Evolutionary conservation across 2,888 invertebrate genomes (phyloP).

Genomic region (Melolontha melolontha): DNA sequence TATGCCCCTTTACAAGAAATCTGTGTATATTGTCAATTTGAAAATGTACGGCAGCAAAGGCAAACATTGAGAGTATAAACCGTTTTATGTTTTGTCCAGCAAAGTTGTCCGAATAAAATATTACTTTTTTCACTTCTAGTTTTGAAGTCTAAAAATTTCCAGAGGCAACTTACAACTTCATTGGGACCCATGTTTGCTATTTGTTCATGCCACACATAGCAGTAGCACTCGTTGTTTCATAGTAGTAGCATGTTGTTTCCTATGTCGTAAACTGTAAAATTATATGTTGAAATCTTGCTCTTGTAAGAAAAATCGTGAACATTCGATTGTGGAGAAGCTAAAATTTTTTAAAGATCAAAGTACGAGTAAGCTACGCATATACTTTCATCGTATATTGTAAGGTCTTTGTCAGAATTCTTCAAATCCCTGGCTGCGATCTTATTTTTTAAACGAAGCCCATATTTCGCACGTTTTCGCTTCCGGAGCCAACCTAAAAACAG

Average conservation of each 20-base stretch:
- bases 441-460: too few relatives aligned
- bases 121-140: constrained; percentile 26
- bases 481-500: too few relatives aligned
- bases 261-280: constrained; percentile 21
- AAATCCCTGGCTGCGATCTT: too few relatives aligned
- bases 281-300: constrained; percentile 9
- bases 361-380: neutral
- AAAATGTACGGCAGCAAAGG: constrained; percentile 8
- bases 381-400: constrained; percentile 6
- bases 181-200: too few relatives aligned
- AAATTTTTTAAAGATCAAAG: constrained; percentile 1
- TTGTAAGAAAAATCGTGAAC: constrained; percentile 17
- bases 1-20: constrained; percentile 49
- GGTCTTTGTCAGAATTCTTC: neutral
- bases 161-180: neutral
- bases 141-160: neutral
- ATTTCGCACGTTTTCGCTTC: too few relatives aligned
- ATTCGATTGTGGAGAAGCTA: neutral
- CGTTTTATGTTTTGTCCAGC: constrained; percentile 48
- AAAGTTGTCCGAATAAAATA: constrained; percentile 50
- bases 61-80: constrained; percentile 45
- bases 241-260: too few relatives aligned
- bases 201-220: too few relatives aligned
- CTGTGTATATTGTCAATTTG: constrained; percentile 46
- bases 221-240: neutral